These are phyloP conservation scores for Tetramorium bicarinatum DNA, from an alignment of 2,888 invertebrate genomes.

Conservation along the genomic window DNA sequence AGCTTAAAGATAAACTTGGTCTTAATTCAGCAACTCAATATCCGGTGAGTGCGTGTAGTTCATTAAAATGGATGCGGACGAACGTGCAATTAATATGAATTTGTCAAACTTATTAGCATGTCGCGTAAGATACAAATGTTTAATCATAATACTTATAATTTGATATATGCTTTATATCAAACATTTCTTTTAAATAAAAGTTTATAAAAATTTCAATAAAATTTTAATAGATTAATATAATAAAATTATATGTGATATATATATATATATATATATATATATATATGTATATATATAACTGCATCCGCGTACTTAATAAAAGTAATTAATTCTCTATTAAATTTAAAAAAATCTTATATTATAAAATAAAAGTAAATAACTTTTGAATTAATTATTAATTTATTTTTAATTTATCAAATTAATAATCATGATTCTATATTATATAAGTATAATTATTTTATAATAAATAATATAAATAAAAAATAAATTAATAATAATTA, in stretches of 20 bases:
- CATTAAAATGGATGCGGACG: constrained; percentile 21
- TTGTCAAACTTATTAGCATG: neutral
- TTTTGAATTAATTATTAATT: neutral
- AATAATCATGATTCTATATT: neutral
- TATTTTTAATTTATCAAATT: neutral
- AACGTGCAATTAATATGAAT: constrained; percentile 29
- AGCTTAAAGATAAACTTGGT: neutral
- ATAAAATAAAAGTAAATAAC: neutral
- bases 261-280: too few relatives aligned
- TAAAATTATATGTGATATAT: constrained; percentile 5
- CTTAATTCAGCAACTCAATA: neutral
- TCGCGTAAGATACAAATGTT: neutral
- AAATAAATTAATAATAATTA: too few relatives aligned
- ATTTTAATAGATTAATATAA: neutral
- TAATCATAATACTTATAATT: neutral
- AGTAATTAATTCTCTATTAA: neutral
- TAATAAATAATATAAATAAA: neutral
- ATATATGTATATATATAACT: neutral
- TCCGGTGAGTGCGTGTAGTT: neutral
- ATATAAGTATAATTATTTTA: neutral
- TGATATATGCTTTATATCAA: neutral
- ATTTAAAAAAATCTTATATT: neutral
- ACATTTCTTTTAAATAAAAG: neutral
- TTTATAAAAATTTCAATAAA: neutral
- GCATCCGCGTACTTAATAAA: neutral